These are phyloP conservation scores for Agonum fuliginosum DNA, from an alignment of 2,888 invertebrate genomes.

Conservation along the genomic window DNA sequence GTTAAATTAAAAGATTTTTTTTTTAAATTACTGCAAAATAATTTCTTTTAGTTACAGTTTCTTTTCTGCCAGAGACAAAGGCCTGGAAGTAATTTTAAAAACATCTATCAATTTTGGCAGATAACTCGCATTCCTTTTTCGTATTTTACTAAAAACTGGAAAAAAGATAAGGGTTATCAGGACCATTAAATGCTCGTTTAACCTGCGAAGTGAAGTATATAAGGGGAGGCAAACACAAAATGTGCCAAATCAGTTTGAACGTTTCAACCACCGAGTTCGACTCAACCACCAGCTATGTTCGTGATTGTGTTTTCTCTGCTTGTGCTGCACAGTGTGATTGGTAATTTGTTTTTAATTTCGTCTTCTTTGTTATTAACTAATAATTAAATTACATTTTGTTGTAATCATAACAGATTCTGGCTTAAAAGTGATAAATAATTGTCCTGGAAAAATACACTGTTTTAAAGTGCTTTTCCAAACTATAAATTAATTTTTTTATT, in stretches of 20 bases:
- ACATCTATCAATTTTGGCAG: constrained; percentile 39
- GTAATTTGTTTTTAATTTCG: constrained; percentile 28
- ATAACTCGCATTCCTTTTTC: constrained; percentile 37
- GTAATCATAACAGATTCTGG: too few relatives aligned
- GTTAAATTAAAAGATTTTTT: too few relatives aligned
- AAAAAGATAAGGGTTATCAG: constrained; percentile 47
- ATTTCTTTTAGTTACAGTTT: too few relatives aligned
- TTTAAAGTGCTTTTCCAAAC: too few relatives aligned
- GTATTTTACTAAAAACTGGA: constrained; percentile 4
- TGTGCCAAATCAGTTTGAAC: constrained; percentile 41
- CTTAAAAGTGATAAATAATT: too few relatives aligned
- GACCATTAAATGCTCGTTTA: constrained; percentile 55
- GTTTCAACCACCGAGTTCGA: constrained; percentile 15
- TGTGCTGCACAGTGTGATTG: constrained; percentile 25
- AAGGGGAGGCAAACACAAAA: constrained; percentile 9
- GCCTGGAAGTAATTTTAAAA: constrained; percentile 15
- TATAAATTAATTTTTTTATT: too few relatives aligned
- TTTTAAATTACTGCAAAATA: too few relatives aligned
- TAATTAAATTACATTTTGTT: neutral
- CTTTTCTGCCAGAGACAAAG: too few relatives aligned
- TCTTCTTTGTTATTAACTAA: neutral
- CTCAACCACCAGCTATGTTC: constrained; percentile 25
- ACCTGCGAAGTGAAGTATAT: constrained; percentile 24
- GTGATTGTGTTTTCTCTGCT: constrained; percentile 29
- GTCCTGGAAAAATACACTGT: too few relatives aligned